Evolutionary conservation across 2,888 invertebrate species (phyloP).

Genomic region (Ypsolopha sequella): DNA sequence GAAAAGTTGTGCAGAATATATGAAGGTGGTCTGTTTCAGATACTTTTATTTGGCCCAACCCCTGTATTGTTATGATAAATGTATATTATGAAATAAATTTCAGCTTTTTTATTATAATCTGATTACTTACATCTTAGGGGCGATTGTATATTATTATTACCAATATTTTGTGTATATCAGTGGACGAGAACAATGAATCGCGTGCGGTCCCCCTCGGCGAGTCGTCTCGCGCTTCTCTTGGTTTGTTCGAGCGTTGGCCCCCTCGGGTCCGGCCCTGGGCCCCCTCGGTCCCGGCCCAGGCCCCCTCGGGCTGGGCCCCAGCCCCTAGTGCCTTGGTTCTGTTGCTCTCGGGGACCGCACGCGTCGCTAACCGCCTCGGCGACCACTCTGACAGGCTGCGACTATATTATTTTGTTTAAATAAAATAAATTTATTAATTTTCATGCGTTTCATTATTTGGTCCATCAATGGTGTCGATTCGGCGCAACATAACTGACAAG

Average conservation of each 20-base stretch:
- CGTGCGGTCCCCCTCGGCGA: slow-evolving; percentile 24
- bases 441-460: background rate
- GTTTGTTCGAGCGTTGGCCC: slow-evolving; percentile 6
- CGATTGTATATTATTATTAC: slow-evolving; percentile 43
- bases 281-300: too few relatives aligned
- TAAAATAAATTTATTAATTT: slow-evolving; percentile 52
- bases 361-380: slow-evolving; percentile 21
- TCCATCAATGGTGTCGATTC: too few relatives aligned
- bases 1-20: slow-evolving; percentile 30
- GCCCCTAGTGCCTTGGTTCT: background rate
- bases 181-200: slow-evolving; percentile 34
- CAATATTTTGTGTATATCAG: slow-evolving; percentile 56
- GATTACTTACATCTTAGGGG: slow-evolving; percentile 28
- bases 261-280: slow-evolving; percentile 10
- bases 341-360: slow-evolving; percentile 9
- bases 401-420: slow-evolving; percentile 64
- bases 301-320: too few relatives aligned
- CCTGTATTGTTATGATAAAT: slow-evolving; percentile 38
- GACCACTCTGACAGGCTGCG: slow-evolving; percentile 37
- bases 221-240: background rate
- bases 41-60: slow-evolving; percentile 19
- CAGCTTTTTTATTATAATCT: slow-evolving; percentile 62
- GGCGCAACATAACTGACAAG: too few relatives aligned
- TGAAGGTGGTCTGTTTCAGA: slow-evolving; percentile 25
- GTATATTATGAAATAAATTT: slow-evolving; percentile 62